Conservation (phyloP, 1,140 invertebrate species). For the Brevipalpus yothersi region DNA sequence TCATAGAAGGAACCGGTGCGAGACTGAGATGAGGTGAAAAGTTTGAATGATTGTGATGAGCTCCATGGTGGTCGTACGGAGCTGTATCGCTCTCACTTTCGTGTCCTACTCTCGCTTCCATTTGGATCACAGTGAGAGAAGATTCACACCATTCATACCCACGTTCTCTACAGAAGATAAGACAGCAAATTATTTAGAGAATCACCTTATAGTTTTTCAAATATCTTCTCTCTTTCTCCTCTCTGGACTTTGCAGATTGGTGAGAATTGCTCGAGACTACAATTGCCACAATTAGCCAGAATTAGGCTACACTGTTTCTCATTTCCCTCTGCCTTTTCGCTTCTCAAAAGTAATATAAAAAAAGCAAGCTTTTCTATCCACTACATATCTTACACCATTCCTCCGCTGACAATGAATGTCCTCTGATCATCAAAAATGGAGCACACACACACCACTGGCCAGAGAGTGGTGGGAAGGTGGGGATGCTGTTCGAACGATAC, state of each 20-base stretch:
- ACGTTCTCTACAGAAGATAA: no score
- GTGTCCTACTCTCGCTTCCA: no score
- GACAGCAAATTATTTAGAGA: no score
- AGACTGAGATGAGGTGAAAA: not conserved
- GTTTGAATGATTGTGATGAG: slow-evolving; percentile 1
- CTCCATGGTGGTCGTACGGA: not conserved
- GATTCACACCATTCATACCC: no score
- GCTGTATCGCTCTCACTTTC: no score
- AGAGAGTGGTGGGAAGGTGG: not conserved
- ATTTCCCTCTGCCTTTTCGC: no score
- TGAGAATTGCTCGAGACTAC: not conserved
- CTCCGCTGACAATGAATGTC: not conserved
- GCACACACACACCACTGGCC: not conserved
- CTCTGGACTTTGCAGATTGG: not conserved
- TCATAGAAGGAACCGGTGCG: not conserved
- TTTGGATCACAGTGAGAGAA: no score
- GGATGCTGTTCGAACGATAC: not conserved
- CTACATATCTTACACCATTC: no score
- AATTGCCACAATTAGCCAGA: not conserved
- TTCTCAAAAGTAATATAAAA: no score
- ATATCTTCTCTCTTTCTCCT: not conserved
- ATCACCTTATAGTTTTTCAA: no score
- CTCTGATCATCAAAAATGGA: not conserved
- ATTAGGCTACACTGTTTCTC: not conserved
- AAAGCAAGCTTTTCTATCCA: no score